Conservation (phyloP, 2,113 vertebrate genomes). For the Choloepus hoffmanni region DNA sequence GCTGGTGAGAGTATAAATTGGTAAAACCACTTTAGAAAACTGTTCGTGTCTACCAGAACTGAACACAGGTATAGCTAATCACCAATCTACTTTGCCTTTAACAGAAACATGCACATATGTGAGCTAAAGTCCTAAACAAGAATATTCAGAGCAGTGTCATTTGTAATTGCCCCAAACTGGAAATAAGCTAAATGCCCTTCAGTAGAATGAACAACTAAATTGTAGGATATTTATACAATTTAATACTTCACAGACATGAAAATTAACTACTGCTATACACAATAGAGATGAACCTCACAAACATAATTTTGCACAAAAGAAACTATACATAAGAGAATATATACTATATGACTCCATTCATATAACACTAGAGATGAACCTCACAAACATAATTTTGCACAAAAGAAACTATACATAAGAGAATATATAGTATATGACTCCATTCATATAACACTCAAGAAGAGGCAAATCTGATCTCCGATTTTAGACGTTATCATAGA, state of each 20-base stretch:
- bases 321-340: not conserved
- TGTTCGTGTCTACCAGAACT: not conserved
- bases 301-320: constrained; percentile 5
- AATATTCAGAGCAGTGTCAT: not conserved
- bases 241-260: not conserved
- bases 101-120: not conserved
- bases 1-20: not conserved
- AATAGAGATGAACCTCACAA: constrained; percentile 25
- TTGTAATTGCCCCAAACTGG: constrained; percentile 10
- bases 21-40: constrained; percentile 46
- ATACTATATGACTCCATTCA: not conserved
- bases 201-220: not conserved
- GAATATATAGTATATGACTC: not conserved
- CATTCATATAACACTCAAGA: not conserved
- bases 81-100: not conserved
- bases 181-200: not conserved
- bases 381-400: constrained; percentile 30
- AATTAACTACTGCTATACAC: not conserved
- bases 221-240: not conserved
- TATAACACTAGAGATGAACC: not conserved
- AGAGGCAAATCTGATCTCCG: not conserved
- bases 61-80: not conserved
- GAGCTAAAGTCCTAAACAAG: constrained; percentile 20
- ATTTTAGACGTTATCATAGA: constrained; percentile 11
- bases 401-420: constrained; percentile 15